These are phyloP conservation scores for Acridotheres tristis DNA, from an alignment of 2,797 vertebrate genomes.

Conservation along the genomic window DNA sequence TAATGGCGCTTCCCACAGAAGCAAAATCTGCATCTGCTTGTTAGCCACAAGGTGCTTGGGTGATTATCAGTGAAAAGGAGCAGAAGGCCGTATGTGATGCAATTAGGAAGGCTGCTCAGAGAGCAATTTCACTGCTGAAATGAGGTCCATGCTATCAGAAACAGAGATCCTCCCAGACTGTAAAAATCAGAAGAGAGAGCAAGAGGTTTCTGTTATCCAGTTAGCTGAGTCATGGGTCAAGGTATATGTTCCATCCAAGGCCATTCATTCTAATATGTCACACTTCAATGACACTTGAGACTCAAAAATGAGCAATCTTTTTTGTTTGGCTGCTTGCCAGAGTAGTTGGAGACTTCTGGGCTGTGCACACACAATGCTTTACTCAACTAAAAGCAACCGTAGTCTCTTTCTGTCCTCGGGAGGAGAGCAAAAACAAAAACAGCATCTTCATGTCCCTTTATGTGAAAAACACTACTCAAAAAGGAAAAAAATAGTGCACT, in stretches of 20 bases:
- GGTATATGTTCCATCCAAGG: neutral
- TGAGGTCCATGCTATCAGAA: neutral
- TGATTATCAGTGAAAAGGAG: slow-evolving; percentile 11
- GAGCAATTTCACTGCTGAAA: neutral
- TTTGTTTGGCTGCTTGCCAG: neutral
- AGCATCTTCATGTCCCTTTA: neutral
- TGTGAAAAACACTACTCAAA: neutral
- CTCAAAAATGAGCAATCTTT: slow-evolving; percentile 9
- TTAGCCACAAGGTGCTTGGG: neutral
- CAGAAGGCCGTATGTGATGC: neutral
- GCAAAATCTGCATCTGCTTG: neutral
- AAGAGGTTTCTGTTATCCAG: neutral
- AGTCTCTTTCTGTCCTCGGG: neutral
- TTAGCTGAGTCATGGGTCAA: slow-evolving; percentile 19
- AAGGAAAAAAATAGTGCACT: neutral
- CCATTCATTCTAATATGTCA: slow-evolving; percentile 9
- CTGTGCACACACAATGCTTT: neutral
- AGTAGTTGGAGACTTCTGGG: neutral
- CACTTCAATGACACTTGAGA: neutral
- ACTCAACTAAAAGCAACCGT: neutral
- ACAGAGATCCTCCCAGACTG: neutral
- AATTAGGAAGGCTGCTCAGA: neutral
- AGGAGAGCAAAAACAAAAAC: neutral
- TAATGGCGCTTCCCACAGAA: neutral
- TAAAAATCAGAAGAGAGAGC: neutral